These are phyloP conservation scores for Lycodopsis pacificus DNA, from an alignment of 2,797 vertebrate genomes.

Conservation along the genomic window DNA sequence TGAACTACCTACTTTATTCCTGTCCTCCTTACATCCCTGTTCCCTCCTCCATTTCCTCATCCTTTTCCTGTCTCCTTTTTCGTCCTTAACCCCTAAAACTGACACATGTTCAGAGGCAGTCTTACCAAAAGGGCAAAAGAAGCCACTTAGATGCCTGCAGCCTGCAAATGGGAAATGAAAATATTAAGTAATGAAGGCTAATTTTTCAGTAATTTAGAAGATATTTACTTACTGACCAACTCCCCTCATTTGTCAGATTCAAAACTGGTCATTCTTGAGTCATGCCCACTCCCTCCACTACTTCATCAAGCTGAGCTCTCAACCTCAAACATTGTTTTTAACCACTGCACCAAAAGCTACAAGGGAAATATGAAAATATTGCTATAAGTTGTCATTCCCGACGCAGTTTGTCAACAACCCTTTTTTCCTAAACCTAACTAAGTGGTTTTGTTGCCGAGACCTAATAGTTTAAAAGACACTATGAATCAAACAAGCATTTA, in stretches of 20 bases:
- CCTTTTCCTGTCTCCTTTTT: constrained; percentile 64
- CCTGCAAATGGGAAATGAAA: constrained; percentile 16
- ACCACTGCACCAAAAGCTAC: constrained; percentile 16
- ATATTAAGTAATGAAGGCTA: constrained; percentile 31
- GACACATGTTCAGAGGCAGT: constrained; percentile 12
- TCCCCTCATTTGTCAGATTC: constrained; percentile 48
- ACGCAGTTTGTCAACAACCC: background rate
- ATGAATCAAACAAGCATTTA: background rate
- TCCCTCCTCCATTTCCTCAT: constrained; percentile 66
- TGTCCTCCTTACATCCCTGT: constrained; percentile 46
- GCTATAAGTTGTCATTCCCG: background rate
- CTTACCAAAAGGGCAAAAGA: background rate
- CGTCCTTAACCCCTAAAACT: constrained; percentile 35
- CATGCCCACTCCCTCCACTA: constrained; percentile 46
- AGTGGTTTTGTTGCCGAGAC: background rate
- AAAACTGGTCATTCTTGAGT: constrained; percentile 52
- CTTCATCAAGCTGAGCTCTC: constrained; percentile 44
- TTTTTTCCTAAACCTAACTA: background rate
- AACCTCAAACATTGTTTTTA: constrained; percentile 37
- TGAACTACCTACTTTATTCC: constrained; percentile 42
- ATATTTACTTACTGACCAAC: constrained; percentile 53
- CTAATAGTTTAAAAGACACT: background rate
- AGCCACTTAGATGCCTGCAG: background rate
- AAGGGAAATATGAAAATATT: constrained; percentile 8
- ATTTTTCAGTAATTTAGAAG: constrained; percentile 30